Base-by-base conservation (phyloP, 2,113 vertebrate genomes). In the Leucoraja erinaceus region DNA sequence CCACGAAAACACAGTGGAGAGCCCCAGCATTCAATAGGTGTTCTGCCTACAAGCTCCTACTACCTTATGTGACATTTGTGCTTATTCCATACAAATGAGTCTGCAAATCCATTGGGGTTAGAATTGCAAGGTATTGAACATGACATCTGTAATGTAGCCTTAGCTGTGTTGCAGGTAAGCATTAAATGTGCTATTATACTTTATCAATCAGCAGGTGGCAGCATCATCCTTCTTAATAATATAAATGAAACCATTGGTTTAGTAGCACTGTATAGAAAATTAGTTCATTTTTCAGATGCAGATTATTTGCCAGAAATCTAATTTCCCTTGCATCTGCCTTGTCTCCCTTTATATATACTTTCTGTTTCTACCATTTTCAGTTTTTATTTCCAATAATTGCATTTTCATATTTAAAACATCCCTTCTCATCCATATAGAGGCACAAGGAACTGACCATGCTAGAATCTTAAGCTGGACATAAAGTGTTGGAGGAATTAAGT, bases 181-280 rank as follows among this genome's bases (percentile, higher is more conserved):
- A 10, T 31, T 61, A 28, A 47, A 28, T 91, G 20, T 91, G 66
- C 4, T 47, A 79, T 79, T 72, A 72, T 54, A 3, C 72, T 63
- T 66, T 63, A 38, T 14, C 54, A 54, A 72, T 74, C 90, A 91
- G 63, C 68, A 91, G 90, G 20, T 91, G 66, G 90, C 90, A 91
- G 90, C 33, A 74, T 91, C 90, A 72, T 20, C 90, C 47, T 72
- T 22, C 68, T 91, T 54, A 72, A 54, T 72, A 47, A 54, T 72
- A 5, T 4, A 63, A n/a, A 0, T 63, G 3, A n/a, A 31, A 75
- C 31, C n/a, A 18, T 56, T 16, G 25, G 28, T 14, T 12, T 31
- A 31, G 10, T 31, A 77, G n/a, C n/a, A 33, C n/a, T 77, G 1
- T 33, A 77, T 14, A 31, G n/a, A n/a, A 77, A 77, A 77, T 33